Evolutionary conservation across 2,888 invertebrate species (phyloP), one percentile per base, ranked within the genome.

Genomic region (Xanthorhoe spadicearia): DNA sequence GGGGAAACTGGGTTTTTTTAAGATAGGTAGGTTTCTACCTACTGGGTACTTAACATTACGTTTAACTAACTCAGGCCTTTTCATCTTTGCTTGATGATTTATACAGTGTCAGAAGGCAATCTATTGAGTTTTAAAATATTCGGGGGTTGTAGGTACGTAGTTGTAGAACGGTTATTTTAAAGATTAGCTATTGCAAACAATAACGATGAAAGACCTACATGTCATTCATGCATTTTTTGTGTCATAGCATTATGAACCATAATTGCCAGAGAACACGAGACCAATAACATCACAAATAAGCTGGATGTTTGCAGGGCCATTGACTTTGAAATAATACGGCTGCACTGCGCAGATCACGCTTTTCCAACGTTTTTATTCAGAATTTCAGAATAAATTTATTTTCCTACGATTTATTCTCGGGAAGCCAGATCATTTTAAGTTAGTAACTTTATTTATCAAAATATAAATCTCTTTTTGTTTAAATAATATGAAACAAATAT

Each of bases 301-400:
- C 53, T 53, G 48, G 62, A n/a, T 57, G 52, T 49, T 54, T 59
- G 59, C 54, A 50, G 49, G 64, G 18, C 38, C 59, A 59, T 64
- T 64, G 59, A 55, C 49, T 59, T 54, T 59, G 54, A 64, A 61
- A 49, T 49, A 59, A 64, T 55, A 59, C 23, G 9, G 28, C 64
- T 59, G 64, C 59, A 61, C n/a, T 61, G 55, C 62, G 53, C 55
- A 46, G 46, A 63, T 63, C 63, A 32, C 51, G 15, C 10, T 63
- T 52, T 62, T 17, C 23, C 43, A 9, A 19, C 46, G 51, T 15
- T 51, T 56, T 62, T 61, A 19, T 60, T 60, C 32, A 9, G 10
- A 57, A 67, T 32, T 60, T 60, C 32, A 9, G 10, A 57, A 67
- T 32, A 50, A 50, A 50, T 18, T 17, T 50, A 50, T 58, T 32